Base-by-base conservation (phyloP, 92 coral and sea anemone genomes). In the Siderastrea radians region DNA sequence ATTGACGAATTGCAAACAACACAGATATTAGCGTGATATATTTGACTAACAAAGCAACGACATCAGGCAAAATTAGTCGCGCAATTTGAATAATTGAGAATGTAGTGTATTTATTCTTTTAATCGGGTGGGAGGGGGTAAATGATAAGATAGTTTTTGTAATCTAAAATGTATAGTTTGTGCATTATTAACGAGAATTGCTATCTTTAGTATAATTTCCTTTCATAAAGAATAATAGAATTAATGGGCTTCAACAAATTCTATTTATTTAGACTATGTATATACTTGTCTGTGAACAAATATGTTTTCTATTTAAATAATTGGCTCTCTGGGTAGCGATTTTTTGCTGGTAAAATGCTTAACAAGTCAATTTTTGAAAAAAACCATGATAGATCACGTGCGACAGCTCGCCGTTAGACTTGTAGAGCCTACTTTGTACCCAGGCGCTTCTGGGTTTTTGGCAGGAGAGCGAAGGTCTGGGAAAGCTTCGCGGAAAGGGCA, bases 291-390 rank as follows among this genome's bases (percentile, higher is more conserved):
- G n/a, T 38, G 80, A 47, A 49, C 6, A 13, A 38, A 52, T 66
- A 64, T 46, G 73, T 54, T 58, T 54, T 65, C 38, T 73, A 77
- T 77, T 86, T 67, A 67, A 72, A 86, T 77, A 10, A 14, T 77
- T 77, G 69, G 60, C 83, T 61, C 54, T 49, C 54, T 60, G 49
- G 76, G 53, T 59, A 64, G 14, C 47, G 72, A 53, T 65, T 62
- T 45, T 45, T 38, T 51, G 3, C 14, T 12, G 8, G 51, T 59
- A 15, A 61, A 84, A 7, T 47, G 47, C 51, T n/a, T 15, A 26
- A 57, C 13, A 65, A 11, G 78, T 12, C 61, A 15, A 58, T 53
- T 65, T 17, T 50, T 50, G 61, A 45, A 50, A 64, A 49, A 3
- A 26, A 51, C 8, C 19, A 49, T 3, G 58, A 26, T 0, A 26